These are phyloP conservation scores for Maconellicoccus hirsutus DNA, from an alignment of 1,140 invertebrate species.

Conservation along the genomic window DNA sequence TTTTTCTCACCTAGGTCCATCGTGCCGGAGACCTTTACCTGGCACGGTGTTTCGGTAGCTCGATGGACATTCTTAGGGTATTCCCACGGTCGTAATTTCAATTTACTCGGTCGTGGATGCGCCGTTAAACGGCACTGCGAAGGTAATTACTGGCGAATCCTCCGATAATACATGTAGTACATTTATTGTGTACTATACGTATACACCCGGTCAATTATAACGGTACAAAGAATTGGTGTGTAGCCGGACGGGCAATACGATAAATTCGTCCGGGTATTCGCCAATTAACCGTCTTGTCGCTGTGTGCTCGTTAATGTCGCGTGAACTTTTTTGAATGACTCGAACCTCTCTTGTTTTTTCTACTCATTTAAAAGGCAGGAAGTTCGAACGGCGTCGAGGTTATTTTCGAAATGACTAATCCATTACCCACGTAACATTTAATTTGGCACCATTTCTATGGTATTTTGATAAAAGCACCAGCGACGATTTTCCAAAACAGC, in stretches of 20 bases:
- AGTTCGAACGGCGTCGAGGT: not conserved
- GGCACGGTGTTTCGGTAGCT: too few species aligned
- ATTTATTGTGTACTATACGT: not conserved
- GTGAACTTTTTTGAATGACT: not conserved
- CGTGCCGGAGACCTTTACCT: too few species aligned
- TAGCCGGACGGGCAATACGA: too few species aligned
- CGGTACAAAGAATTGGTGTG: not conserved
- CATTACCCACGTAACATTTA: not conserved
- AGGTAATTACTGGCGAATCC: too few species aligned
- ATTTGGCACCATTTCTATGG: not conserved
- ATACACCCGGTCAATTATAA: not conserved
- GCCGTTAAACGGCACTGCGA: too few species aligned
- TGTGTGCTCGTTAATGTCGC: not conserved
- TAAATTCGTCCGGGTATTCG: too few species aligned
- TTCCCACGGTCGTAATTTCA: too few species aligned
- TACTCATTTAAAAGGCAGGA: not conserved
- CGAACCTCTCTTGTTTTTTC: not conserved
- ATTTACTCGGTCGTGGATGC: too few species aligned
- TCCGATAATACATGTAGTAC: too few species aligned
- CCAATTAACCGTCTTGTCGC: too few species aligned
- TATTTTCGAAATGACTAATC: not conserved
- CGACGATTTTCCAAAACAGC: not conserved
- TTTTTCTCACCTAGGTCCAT: too few species aligned
- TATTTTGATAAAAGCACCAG: not conserved
- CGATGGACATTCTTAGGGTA: too few species aligned